Base-by-base conservation (phyloP, 2,888 invertebrate species). In the Trilocha varians region DNA sequence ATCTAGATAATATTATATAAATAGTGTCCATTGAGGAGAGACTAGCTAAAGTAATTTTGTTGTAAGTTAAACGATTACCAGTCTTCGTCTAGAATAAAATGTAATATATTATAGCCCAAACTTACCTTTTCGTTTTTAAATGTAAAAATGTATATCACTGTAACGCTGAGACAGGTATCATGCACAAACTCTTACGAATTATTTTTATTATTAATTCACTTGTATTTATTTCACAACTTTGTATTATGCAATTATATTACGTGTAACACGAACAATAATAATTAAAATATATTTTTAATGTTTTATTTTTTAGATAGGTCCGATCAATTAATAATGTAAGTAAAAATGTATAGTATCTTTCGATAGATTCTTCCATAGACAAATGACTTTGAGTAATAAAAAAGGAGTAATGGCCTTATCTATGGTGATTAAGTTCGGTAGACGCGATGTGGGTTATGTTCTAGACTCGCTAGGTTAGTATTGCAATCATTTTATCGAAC, bases 321-420 rank as follows among this genome's bases (percentile, higher is more conserved):
- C 66, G 71, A 82, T 82, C 79, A 82, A 80, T 82, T 78, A 71
- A 69, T 61, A 65, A 60, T 65, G 53, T 84, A 85, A 84, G 84
- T 73, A 70, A 78, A 80, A 82, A 62, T 83, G 82, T 82, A 82
- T 77, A 82, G 73, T 79, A 74, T 71, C 65, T 69, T 70, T 67
- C 70, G 72, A 72, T 75, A 76, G 72, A 66, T 69, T 67, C 65
- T 77, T 72, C 73, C 72, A 69, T 68, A 70, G 64, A 58, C 63
- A 60, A 59, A 60, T 58, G 59, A 59, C 55, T 53, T 62, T 53
- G 57, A 59, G 51, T 55, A 62, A 61, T 64, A 59, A 59, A 70
- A 59, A 59, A 53, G 46, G 3, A 3, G 25, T 59, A 65, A 78
- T 70, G 75, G 79, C 79, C 80, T 80, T 82, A 80, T 78, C 77